phyloP scores from a whole-genome alignment of 2,888 invertebrate species.

The Sphaeridia pumilis region DNA sequence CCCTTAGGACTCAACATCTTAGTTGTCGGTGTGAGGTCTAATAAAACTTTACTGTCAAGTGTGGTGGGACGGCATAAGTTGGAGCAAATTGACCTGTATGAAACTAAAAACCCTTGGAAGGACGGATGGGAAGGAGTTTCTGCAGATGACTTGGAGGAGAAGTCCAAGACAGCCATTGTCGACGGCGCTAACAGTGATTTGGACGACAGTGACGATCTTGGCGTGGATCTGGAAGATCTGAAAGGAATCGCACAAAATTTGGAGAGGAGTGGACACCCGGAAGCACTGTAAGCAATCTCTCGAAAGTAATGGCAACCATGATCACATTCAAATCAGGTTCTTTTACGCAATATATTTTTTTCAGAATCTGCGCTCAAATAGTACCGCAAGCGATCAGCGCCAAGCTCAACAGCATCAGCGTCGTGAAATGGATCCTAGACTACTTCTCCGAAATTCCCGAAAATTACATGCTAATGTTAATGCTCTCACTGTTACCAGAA shows the following conservation, averaged over 20 bases:
- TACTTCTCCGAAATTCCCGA: constrained; percentile 31
- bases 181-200: no score
- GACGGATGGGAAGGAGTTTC: constrained; percentile 22
- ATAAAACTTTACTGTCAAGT: constrained; percentile 23
- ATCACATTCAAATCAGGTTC: no score
- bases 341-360: no score
- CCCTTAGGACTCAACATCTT: constrained; percentile 31
- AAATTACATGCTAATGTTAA: constrained; percentile 13
- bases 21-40: constrained; percentile 19
- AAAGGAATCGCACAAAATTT: constrained; percentile 21
- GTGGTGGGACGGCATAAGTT: constrained; percentile 30
- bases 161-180: background rate
- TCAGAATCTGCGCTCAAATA: constrained; percentile 31
- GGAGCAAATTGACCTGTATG: constrained; percentile 23
- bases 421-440: constrained; percentile 25
- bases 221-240: constrained; percentile 8
- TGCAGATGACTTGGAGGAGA: background rate
- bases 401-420: constrained; percentile 11
- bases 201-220: constrained; percentile 1
- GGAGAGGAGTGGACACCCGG: constrained; percentile 30
- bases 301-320: no score
- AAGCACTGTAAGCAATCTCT: constrained; percentile 25
- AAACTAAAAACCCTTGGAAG: constrained; percentile 24
- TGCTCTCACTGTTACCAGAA: constrained; percentile 2
- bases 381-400: constrained; percentile 22